Percentiles rank a stretch among this genome's conserved stretches.
Evolutionary conservation across 2,797 vertebrate species (phyloP).

Genomic region (Poliocrania exsul): DNA sequence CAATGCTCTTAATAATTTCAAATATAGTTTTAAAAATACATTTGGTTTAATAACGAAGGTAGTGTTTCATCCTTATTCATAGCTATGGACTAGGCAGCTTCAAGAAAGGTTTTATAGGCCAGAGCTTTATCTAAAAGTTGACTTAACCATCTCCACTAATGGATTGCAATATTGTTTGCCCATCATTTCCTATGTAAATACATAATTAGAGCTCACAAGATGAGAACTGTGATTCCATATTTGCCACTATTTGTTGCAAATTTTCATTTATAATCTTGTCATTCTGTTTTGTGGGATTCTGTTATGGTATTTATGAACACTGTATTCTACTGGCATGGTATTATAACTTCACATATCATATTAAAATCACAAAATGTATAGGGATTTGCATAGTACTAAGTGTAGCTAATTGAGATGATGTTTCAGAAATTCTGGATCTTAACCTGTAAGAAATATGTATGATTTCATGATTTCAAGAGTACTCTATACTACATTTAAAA

Average conservation of each 20-base stretch:
- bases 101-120: background rate
- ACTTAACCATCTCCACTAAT: background rate
- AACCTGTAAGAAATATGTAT: background rate
- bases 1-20: background rate
- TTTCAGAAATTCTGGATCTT: background rate
- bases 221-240: background rate
- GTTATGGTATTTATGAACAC: background rate
- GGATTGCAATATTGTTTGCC: background rate
- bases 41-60: background rate
- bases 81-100: background rate
- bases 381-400: background rate
- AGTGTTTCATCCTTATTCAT: background rate
- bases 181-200: background rate
- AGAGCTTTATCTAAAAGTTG: background rate
- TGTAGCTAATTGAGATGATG: background rate
- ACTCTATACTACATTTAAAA: background rate
- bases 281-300: background rate
- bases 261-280: background rate
- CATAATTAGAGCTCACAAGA: background rate
- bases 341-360: background rate
- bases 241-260: background rate
- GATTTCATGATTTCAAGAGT: background rate
- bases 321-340: background rate
- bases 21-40: background rate
- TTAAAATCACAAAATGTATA: background rate